phyloP scores from a whole-genome alignment of 2,888 invertebrate species.

The Drosophila birchii region DNA sequence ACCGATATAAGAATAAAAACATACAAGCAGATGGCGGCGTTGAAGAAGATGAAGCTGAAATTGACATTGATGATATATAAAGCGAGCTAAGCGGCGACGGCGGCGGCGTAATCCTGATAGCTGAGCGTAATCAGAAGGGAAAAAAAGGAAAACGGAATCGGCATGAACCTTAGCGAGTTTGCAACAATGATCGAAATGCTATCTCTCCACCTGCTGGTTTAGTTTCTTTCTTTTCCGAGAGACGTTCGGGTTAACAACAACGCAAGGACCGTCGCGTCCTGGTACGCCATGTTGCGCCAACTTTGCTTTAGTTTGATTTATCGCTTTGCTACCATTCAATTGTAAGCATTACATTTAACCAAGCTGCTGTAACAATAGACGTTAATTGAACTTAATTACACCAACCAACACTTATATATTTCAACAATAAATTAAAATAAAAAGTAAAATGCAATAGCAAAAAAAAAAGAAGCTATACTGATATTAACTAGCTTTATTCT shows the following conservation, averaged over 20 bases:
- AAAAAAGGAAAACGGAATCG: background rate
- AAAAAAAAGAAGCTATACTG: background rate
- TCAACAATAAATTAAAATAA: conserved; percentile 28
- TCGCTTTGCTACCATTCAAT: conserved; percentile 30
- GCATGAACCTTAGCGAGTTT: conserved; percentile 9
- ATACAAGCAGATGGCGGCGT: conserved; percentile 59
- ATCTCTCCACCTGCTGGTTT: conserved; percentile 9
- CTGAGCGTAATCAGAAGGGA: conserved; percentile 3
- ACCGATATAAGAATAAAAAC: background rate
- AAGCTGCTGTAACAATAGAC: conserved; percentile 34
- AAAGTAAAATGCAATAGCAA: conserved; percentile 22
- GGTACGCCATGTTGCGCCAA: conserved; percentile 2
- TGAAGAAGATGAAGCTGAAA: conserved; percentile 91
- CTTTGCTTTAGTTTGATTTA: conserved; percentile 21
- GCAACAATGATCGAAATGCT: background rate
- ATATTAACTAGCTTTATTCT: too few species aligned
- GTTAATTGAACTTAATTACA: conserved; percentile 33
- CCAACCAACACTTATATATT: conserved; percentile 19
- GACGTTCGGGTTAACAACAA: background rate
- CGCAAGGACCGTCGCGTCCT: background rate
- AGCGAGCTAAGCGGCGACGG: conserved; percentile 4
- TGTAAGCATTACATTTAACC: conserved; percentile 34
- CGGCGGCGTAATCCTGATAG: background rate
- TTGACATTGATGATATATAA: conserved; percentile 97
- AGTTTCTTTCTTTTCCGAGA: background rate